phyloP scores from a whole-genome alignment of 2,113 vertebrate genomes.

The Tyrannus savana region DNA sequence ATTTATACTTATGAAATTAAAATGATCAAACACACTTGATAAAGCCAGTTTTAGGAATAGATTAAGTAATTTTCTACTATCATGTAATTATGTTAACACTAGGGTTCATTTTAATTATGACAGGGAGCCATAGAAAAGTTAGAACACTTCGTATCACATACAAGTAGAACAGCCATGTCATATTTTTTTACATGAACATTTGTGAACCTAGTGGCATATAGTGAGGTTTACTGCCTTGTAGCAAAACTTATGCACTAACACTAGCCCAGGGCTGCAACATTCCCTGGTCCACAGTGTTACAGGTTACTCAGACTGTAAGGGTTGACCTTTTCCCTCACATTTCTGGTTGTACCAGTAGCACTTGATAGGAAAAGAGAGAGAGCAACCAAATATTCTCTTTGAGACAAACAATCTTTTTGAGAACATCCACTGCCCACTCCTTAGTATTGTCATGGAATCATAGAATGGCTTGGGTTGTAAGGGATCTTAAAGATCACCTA shows the following conservation, averaged over 20 bases:
- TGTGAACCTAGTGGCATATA: background rate
- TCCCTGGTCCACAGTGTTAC: background rate
- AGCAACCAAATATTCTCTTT: background rate
- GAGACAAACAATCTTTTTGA: background rate
- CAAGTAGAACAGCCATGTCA: background rate
- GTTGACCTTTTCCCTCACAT: background rate
- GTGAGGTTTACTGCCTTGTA: background rate
- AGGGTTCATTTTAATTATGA: slow-evolving; percentile 48
- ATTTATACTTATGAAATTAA: slow-evolving; percentile 52
- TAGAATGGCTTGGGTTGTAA: background rate
- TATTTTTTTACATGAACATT: background rate
- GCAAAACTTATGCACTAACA: background rate
- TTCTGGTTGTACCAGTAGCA: background rate
- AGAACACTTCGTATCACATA: background rate
- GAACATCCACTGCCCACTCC: background rate
- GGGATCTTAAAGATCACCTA: background rate
- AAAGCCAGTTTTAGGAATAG: slow-evolving; percentile 48
- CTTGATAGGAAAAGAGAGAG: background rate
- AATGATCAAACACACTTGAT: slow-evolving; percentile 52
- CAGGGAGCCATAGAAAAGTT: background rate
- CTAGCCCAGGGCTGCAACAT: background rate
- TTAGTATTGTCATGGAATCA: background rate
- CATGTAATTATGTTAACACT: slow-evolving; percentile 41
- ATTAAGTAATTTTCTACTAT: slow-evolving; percentile 39
- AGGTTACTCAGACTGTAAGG: background rate